Evolutionary conservation across 2,888 invertebrate genomes (phyloP).

Genomic region (Halictus quadricinctus): DNA sequence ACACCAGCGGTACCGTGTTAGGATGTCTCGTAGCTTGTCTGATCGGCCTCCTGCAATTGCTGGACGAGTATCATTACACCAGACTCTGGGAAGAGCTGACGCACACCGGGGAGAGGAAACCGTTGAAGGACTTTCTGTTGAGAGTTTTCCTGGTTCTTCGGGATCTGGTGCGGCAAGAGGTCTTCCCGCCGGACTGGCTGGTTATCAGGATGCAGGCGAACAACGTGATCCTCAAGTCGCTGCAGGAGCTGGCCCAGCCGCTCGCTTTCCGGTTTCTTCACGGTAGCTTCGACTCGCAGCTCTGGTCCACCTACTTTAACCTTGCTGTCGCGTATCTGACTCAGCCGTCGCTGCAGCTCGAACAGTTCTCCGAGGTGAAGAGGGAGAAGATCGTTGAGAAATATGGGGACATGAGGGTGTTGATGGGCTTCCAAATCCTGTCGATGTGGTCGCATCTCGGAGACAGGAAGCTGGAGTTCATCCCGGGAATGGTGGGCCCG

Average conservation of each 20-base stretch:
- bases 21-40: constrained; percentile 94
- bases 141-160: constrained; percentile 91
- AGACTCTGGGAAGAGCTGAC: constrained; percentile 92
- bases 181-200: constrained; percentile 95
- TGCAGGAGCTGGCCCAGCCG: constrained; percentile 95
- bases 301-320: constrained; percentile 91
- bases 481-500: constrained; percentile 96
- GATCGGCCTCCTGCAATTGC: constrained; percentile 91
- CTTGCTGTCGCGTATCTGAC: constrained; percentile 91
- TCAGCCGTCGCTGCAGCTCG: constrained; percentile 91
- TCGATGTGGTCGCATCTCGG: constrained; percentile 96
- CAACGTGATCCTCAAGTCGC: constrained; percentile 91
- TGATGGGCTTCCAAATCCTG: constrained; percentile 95
- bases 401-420: constrained; percentile 95
- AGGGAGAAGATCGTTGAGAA: constrained; percentile 90
- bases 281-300: constrained; percentile 84
- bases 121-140: constrained; percentile 93
- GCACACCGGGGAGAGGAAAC: constrained; percentile 87
- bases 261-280: constrained; percentile 92
- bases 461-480: constrained; percentile 93
- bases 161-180: constrained; percentile 90
- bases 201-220: constrained; percentile 95
- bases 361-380: constrained; percentile 92
- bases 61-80: constrained; percentile 94
- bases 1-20: constrained; percentile 88